phyloP scores from a whole-genome alignment of 2,113 vertebrate species.

The Cheirogaleus medius region DNA sequence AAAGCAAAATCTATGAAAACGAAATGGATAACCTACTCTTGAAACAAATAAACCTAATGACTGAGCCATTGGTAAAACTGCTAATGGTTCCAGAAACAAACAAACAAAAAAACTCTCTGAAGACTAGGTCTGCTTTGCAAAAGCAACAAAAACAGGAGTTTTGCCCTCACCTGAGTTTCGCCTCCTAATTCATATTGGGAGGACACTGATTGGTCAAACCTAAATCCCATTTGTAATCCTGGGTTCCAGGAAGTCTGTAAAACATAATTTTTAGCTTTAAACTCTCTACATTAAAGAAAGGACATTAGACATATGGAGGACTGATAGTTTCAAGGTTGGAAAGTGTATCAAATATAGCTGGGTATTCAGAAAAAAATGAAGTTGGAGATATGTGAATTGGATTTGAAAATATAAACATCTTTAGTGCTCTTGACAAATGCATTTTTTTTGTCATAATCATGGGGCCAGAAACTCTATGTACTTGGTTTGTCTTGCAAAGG shows the following conservation, averaged over 20 bases:
- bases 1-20: background rate
- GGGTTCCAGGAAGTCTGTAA: background rate
- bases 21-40: background rate
- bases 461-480: background rate
- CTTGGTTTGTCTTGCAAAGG: background rate
- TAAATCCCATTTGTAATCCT: background rate
- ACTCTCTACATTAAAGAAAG: background rate
- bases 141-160: background rate
- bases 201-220: background rate
- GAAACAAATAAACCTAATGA: background rate
- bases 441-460: slow-evolving; percentile 16
- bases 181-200: background rate
- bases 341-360: background rate
- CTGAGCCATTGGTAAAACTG: background rate
- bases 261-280: background rate
- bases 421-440: background rate
- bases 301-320: background rate
- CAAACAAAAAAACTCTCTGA: background rate
- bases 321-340: background rate
- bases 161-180: background rate
- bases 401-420: background rate
- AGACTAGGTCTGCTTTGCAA: background rate
- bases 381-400: background rate
- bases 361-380: background rate
- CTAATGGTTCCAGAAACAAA: too few species aligned